Conservation (phyloP, 2,888 invertebrate genomes). For the Chironomus riparius region DNA sequence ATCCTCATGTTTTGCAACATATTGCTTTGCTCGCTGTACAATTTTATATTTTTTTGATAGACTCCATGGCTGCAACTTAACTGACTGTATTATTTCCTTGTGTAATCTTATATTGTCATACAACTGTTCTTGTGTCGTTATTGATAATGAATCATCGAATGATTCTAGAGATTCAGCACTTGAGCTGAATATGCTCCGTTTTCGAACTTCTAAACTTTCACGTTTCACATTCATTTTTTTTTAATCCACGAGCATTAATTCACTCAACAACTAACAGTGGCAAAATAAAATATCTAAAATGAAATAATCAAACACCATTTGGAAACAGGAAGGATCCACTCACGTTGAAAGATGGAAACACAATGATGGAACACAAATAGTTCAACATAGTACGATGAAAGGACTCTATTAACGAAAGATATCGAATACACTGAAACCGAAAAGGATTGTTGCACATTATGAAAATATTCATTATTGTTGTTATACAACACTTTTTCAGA, state of each 20-base stretch:
- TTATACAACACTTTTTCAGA: constrained; percentile 19
- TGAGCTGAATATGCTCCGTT: constrained; percentile 22
- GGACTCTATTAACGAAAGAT: constrained; percentile 11
- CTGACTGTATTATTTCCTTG: constrained; percentile 81
- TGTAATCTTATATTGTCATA: constrained; percentile 83
- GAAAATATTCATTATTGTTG: not conserved
- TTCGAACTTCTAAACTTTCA: constrained; percentile 7
- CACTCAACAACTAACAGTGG: too few species aligned
- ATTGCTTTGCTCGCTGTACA: constrained; percentile 57
- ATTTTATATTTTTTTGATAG: constrained; percentile 74
- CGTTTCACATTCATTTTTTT: not conserved
- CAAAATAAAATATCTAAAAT: too few species aligned
- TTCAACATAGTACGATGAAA: not conserved
- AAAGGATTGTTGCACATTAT: constrained; percentile 25
- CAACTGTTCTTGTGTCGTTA: constrained; percentile 71
- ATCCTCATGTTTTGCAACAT: constrained; percentile 83
- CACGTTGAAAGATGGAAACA: constrained; percentile 3
- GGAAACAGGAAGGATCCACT: constrained; percentile 17
- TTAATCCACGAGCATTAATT: not conserved
- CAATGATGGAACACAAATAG: constrained; percentile 1
- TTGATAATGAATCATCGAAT: constrained; percentile 18
- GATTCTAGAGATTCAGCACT: constrained; percentile 20
- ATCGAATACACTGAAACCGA: not conserved
- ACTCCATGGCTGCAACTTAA: constrained; percentile 76
- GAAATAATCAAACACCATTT: not conserved